Conservation (phyloP, 2,797 vertebrate species). For the Salmo trutta region DNA sequence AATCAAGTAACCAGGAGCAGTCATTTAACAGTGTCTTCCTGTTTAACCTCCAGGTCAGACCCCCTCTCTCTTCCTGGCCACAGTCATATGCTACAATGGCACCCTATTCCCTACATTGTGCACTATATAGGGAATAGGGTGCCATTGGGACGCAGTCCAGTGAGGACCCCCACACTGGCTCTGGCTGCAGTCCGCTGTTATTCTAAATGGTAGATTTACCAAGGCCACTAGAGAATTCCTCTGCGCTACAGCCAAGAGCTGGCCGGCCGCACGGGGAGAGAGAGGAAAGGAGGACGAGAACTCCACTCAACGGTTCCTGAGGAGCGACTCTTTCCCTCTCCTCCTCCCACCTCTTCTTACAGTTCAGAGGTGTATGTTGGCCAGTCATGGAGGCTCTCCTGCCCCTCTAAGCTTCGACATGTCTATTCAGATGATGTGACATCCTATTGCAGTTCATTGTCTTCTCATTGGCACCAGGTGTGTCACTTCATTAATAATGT, state of each 20-base stretch:
- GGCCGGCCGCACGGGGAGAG: slow-evolving; percentile 51
- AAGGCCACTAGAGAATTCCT: slow-evolving; percentile 77
- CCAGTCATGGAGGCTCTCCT: neutral
- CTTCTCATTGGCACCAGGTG: slow-evolving; percentile 63
- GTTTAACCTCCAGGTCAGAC: neutral
- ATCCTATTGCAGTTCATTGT: slow-evolving; percentile 46
- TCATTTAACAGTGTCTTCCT: neutral
- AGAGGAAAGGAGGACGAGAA: slow-evolving; percentile 48
- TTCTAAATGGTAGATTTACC: slow-evolving; percentile 79
- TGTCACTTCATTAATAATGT: slow-evolving; percentile 70
- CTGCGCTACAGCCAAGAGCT: slow-evolving; percentile 68
- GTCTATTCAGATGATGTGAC: slow-evolving; percentile 58
- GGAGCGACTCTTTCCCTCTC: slow-evolving; percentile 45
- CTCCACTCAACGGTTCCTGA: slow-evolving; percentile 33
- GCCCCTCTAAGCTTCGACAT: neutral
- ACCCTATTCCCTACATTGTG: neutral
- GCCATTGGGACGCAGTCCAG: slow-evolving; percentile 37
- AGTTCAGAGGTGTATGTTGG: slow-evolving; percentile 21
- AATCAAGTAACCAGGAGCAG: neutral
- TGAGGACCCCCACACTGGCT: slow-evolving; percentile 70
- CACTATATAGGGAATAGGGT: neutral
- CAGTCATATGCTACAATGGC: neutral
- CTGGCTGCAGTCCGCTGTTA: slow-evolving; percentile 61
- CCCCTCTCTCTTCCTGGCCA: neutral
- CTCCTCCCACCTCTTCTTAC: slow-evolving; percentile 36